These are phyloP conservation scores for Apodemus speciosus DNA, from an alignment of 2,113 vertebrate genomes.

Conservation along the genomic window DNA sequence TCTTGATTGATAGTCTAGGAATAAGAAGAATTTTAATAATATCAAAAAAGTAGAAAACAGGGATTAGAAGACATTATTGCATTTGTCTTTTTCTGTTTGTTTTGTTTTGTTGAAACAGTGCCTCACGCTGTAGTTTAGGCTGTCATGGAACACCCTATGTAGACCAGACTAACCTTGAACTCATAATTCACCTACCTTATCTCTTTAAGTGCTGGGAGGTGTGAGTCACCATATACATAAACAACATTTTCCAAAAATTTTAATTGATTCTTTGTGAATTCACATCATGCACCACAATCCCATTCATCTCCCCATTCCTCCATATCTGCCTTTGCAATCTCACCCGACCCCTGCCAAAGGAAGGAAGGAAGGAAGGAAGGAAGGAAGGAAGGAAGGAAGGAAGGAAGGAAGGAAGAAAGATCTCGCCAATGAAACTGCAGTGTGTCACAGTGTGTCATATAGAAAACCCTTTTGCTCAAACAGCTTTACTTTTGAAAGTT, in stretches of 20 bases:
- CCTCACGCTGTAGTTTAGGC: not conserved
- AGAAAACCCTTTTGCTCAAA: not conserved
- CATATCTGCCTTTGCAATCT: not conserved
- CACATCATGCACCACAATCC: not conserved
- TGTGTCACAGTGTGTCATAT: not conserved
- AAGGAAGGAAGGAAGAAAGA: not conserved
- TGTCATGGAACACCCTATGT: not conserved
- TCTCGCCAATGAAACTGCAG: not conserved
- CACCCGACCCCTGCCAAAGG: no score
- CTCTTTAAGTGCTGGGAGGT: not conserved
- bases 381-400: no score
- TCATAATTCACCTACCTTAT: not conserved
- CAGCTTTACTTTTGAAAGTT: not conserved
- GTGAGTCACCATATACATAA: not conserved
- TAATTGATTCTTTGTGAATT: not conserved
- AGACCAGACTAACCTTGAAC: not conserved
- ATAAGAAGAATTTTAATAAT: conserved; percentile 16
- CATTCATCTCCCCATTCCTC: not conserved
- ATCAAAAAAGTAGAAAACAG: conserved; percentile 6
- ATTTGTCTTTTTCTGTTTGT: not conserved
- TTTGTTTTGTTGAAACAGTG: not conserved
- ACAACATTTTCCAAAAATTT: not conserved
- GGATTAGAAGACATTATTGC: not conserved
- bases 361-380: no score
- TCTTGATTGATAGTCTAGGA: not conserved